A percentile compares a stretch with the other conserved stretches of the same genome.
phyloP scores from a whole-genome alignment of 37 sponge, comb jelly and placozoan species.

The Geodia barretti region DNA sequence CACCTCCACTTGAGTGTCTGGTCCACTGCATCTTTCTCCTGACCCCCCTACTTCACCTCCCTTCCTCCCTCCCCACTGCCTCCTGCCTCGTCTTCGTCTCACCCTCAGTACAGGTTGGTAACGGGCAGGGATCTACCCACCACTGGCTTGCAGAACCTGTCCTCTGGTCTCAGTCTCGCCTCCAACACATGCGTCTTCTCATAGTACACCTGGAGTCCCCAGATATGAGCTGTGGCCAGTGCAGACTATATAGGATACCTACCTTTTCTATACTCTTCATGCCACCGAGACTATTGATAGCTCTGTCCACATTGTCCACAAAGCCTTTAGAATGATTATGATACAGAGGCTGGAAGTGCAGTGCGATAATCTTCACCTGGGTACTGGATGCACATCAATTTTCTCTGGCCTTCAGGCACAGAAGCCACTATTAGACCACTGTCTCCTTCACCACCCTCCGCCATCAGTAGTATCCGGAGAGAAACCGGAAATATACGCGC shows the following conservation, averaged over 20 bases:
- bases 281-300: constrained; percentile 57
- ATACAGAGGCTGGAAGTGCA: too few species aligned
- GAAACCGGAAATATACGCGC: background rate
- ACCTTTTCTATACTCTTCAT: constrained; percentile 41
- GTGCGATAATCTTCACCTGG: too few species aligned
- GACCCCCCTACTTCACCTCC: background rate
- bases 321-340: too few species aligned
- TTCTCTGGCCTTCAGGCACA: constrained; percentile 2
- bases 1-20: constrained; percentile 37
- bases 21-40: background rate
- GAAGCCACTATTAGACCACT: constrained; percentile 22
- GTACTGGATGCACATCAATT: constrained; percentile 48
- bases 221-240: background rate
- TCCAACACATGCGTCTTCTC: constrained; percentile 21
- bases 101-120: constrained; percentile 34
- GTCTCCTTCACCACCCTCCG: background rate
- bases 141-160: constrained; percentile 58
- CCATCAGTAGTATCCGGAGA: background rate
- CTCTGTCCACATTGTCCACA: constrained; percentile 56
- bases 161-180: constrained; percentile 66
- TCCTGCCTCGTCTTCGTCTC: constrained; percentile 1
- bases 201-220: constrained; percentile 10
- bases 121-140: constrained; percentile 3
- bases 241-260: too few species aligned
- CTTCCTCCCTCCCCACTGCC: background rate